These are phyloP conservation scores for Nyleta sp. DNA, from an alignment of 2,888 invertebrate species.

Conservation along the genomic window DNA sequence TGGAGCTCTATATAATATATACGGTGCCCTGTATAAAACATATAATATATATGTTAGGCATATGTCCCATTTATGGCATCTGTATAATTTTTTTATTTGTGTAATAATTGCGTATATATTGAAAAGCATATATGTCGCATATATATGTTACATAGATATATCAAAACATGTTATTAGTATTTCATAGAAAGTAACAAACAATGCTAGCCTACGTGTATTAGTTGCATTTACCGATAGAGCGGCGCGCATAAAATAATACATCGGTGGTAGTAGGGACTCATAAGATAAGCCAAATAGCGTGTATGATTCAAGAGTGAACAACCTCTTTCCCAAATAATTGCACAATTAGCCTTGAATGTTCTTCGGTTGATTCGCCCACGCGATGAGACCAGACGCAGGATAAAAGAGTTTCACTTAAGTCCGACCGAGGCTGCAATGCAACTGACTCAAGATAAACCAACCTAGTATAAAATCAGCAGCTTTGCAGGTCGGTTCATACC, in stretches of 20 bases:
- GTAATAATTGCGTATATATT: no score
- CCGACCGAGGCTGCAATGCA: slow-evolving; percentile 61
- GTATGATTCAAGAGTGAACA: slow-evolving; percentile 58
- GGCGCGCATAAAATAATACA: slow-evolving; percentile 24
- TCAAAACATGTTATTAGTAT: no score
- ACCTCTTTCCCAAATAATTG: slow-evolving; percentile 62
- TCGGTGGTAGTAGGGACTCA: slow-evolving; percentile 13
- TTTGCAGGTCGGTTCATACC: slow-evolving; percentile 55
- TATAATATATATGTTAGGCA: no score
- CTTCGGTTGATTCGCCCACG: slow-evolving; percentile 59
- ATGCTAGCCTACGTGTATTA: neutral
- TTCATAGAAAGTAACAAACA: no score
- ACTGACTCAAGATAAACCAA: slow-evolving; percentile 61
- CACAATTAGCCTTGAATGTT: slow-evolving; percentile 64
- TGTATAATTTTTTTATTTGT: no score
- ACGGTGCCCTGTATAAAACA: no score
- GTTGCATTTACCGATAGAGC: slow-evolving; percentile 27
- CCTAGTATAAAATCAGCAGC: slow-evolving; percentile 53
- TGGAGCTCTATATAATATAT: no score
- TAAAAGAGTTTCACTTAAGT: slow-evolving; percentile 57
- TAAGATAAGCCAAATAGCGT: slow-evolving; percentile 47
- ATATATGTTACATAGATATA: no score
- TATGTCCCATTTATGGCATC: no score
- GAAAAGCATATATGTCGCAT: no score
- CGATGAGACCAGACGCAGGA: slow-evolving; percentile 51